Conservation (phyloP, 2,888 invertebrate species). For the Tetanocera ferruginea region DNA sequence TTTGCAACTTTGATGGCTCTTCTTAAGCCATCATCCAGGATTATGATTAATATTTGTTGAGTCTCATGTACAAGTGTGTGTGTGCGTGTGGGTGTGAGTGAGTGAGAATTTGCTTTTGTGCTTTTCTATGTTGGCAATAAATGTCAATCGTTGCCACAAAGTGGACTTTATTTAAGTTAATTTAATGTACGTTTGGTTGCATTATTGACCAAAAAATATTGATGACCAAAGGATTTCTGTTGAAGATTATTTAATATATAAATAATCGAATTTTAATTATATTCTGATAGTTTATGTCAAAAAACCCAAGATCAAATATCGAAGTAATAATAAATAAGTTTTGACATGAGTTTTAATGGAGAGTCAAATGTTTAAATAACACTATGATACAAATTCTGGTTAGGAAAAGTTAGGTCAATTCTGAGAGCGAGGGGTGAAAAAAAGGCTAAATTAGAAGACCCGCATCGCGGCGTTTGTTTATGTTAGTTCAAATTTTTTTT, state of each 20-base stretch:
- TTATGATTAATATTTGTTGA: constrained; percentile 44
- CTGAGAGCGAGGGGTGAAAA: no score
- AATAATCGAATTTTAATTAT: neutral
- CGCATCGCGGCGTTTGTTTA: no score
- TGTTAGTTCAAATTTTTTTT: no score
- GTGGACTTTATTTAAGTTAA: constrained; percentile 46
- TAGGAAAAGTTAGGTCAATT: no score
- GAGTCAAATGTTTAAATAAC: no score
- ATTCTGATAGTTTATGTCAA: neutral
- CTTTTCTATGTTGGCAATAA: constrained; percentile 41
- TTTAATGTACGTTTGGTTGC: constrained; percentile 32
- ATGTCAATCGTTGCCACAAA: constrained; percentile 45
- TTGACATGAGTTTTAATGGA: no score
- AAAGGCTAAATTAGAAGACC: no score
- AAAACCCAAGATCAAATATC: neutral
- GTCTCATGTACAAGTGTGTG: constrained; percentile 28
- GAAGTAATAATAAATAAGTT: neutral
- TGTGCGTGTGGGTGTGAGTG: constrained; percentile 11
- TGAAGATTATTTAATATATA: no score
- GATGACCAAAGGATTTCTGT: no score
- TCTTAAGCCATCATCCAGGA: constrained; percentile 40
- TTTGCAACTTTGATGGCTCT: constrained; percentile 26
- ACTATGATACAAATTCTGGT: no score
- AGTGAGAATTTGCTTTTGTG: constrained; percentile 29
- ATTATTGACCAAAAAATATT: constrained; percentile 11